Evolutionary conservation across 1,140 invertebrate species (phyloP).

Genomic region (Sarcophaga bullata): DNA sequence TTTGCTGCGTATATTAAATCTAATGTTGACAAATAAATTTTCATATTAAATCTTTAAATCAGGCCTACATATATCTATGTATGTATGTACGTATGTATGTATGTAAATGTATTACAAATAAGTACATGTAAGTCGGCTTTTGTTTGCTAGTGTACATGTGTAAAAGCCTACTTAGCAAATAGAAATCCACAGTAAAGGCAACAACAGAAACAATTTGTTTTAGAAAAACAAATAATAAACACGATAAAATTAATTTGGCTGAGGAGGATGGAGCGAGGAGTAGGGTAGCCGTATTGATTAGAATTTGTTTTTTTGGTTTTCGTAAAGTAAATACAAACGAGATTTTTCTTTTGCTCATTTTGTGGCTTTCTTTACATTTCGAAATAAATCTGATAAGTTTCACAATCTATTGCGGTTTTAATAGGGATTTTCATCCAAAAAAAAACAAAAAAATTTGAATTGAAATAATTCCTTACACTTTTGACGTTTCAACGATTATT

Average conservation of each 20-base stretch:
- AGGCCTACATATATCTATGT: neutral
- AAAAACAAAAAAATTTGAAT: too few species aligned
- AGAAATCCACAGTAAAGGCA: neutral
- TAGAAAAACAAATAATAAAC: neutral
- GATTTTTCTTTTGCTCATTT: neutral
- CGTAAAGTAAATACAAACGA: constrained; percentile 13
- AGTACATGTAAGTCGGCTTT: too few species aligned
- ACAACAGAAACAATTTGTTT: neutral
- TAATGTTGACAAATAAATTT: constrained; percentile 16
- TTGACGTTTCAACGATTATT: too few species aligned
- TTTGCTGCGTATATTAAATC: constrained; percentile 31
- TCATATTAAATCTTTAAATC: neutral
- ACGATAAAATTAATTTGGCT: neutral
- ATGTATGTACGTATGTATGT: neutral
- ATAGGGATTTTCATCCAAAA: too few species aligned
- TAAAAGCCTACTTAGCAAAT: constrained; percentile 15
- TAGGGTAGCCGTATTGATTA: neutral
- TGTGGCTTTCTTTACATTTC: too few species aligned
- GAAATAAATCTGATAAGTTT: too few species aligned
- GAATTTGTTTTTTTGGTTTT: constrained; percentile 15
- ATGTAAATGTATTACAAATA: too few species aligned
- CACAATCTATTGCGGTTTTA: too few species aligned
- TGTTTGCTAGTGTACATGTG: neutral
- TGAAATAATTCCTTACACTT: too few species aligned
- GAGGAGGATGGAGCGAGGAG: too few species aligned